Evolutionary conservation across 2,113 vertebrate species (phyloP).

Genomic region (Ranitomeya variabilis): DNA sequence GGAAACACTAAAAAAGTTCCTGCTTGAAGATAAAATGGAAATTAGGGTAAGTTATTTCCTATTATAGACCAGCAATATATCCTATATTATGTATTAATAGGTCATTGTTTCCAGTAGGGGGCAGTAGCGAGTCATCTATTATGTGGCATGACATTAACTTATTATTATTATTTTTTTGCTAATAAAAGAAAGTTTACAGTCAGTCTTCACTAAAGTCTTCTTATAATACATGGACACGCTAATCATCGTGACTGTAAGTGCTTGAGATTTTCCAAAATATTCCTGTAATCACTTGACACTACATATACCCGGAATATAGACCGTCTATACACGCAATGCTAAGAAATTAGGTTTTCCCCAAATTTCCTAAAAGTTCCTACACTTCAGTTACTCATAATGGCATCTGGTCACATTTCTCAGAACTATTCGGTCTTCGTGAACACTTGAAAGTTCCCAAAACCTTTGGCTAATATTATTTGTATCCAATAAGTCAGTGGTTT

Average conservation of each 20-base stretch:
- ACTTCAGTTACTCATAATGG: not conserved
- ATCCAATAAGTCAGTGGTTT: not conserved
- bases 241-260: not conserved
- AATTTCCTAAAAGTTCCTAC: not conserved
- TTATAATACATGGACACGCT: not conserved
- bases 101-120: not conserved
- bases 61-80: not conserved
- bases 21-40: conserved; percentile 69
- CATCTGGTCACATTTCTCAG: not conserved
- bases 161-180: not conserved
- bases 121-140: not conserved
- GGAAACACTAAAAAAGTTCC: conserved; percentile 65
- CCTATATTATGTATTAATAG: not conserved
- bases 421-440: not conserved
- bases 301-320: not conserved
- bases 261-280: not conserved
- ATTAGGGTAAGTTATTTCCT: conserved; percentile 68
- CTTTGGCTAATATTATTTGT: no score
- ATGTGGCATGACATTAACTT: not conserved
- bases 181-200: not conserved
- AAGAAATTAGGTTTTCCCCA: not conserved
- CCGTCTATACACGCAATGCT: not conserved
- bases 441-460: not conserved
- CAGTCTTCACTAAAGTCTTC: not conserved
- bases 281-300: not conserved